Evolutionary conservation across 2,888 invertebrate species (phyloP).

Genomic region (Drosophila macrothrix): DNA sequence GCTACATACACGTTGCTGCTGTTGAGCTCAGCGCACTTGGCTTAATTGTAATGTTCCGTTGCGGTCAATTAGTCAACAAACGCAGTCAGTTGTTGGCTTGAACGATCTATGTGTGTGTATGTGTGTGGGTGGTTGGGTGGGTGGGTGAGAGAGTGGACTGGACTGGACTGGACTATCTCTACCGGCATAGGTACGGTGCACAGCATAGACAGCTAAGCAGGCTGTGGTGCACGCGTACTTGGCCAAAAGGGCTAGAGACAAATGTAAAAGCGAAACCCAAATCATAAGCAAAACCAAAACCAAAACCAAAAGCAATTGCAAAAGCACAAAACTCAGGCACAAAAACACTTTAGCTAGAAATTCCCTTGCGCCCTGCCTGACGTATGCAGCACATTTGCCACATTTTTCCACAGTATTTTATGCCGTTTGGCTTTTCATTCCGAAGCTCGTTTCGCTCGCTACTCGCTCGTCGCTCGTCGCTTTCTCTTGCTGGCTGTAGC

Average conservation of each 20-base stretch:
- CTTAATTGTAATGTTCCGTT: slow-evolving; percentile 57
- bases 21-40: slow-evolving; percentile 31
- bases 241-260: slow-evolving; percentile 13
- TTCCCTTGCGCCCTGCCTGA: slow-evolving; percentile 56
- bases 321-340: background rate
- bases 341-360: slow-evolving; percentile 13
- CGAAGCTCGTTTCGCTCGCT: slow-evolving; percentile 9
- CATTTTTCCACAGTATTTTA: slow-evolving; percentile 24
- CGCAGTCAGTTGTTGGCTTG: slow-evolving; percentile 43
- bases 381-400: slow-evolving; percentile 54
- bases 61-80: slow-evolving; percentile 51
- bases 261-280: slow-evolving; percentile 3
- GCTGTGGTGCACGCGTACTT: slow-evolving; percentile 29
- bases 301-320: slow-evolving; percentile 9
- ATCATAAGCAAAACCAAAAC: background rate
- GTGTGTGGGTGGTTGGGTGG: slow-evolving; percentile 1
- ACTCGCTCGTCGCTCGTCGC: slow-evolving; percentile 14
- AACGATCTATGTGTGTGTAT: background rate
- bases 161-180: background rate
- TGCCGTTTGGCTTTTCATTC: slow-evolving; percentile 12
- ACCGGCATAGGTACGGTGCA: slow-evolving; percentile 15
- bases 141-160: background rate
- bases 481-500: background rate
- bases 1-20: slow-evolving; percentile 10
- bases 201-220: slow-evolving; percentile 3